Evolutionary conservation across 2,888 invertebrate species (phyloP).

Genomic region (Stenolophus ochropezus): DNA sequence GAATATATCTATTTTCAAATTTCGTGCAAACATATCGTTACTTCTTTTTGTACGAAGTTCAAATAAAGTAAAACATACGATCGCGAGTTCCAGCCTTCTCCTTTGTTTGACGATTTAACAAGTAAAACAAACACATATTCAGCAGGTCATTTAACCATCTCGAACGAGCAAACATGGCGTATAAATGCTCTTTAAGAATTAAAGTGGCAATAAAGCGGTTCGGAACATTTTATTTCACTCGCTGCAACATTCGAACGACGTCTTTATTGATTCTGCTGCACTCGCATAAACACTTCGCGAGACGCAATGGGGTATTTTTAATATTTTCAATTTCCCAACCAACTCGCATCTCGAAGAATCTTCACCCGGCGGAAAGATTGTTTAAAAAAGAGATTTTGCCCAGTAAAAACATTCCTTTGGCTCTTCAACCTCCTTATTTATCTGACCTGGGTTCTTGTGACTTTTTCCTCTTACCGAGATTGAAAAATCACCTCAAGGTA

Average conservation of each 20-base stretch:
- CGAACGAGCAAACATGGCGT: conserved; percentile 26
- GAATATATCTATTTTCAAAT: background rate
- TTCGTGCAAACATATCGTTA: background rate
- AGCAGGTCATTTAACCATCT: conserved; percentile 34
- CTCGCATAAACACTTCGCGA: background rate
- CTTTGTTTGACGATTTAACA: conserved; percentile 33
- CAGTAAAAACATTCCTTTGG: too few relatives aligned
- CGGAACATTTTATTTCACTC: conserved; percentile 15
- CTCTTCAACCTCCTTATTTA: too few relatives aligned
- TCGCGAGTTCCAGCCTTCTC: background rate
- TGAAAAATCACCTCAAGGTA: too few relatives aligned
- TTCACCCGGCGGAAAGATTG: too few relatives aligned
- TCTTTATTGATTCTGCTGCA: conserved; percentile 20
- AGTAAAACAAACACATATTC: conserved; percentile 28
- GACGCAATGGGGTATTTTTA: background rate
- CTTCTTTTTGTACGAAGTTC: background rate
- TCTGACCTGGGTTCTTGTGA: too few relatives aligned
- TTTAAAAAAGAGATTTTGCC: too few relatives aligned
- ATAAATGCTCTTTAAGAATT: conserved; percentile 27
- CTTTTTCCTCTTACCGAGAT: too few relatives aligned
- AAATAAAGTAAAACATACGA: background rate
- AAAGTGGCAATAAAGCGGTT: conserved; percentile 35
- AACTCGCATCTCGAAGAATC: background rate
- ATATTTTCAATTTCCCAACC: background rate
- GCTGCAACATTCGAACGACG: conserved; percentile 13